Conservation (phyloP, 2,797 vertebrate genomes). For the Phalloptychus januarius region DNA sequence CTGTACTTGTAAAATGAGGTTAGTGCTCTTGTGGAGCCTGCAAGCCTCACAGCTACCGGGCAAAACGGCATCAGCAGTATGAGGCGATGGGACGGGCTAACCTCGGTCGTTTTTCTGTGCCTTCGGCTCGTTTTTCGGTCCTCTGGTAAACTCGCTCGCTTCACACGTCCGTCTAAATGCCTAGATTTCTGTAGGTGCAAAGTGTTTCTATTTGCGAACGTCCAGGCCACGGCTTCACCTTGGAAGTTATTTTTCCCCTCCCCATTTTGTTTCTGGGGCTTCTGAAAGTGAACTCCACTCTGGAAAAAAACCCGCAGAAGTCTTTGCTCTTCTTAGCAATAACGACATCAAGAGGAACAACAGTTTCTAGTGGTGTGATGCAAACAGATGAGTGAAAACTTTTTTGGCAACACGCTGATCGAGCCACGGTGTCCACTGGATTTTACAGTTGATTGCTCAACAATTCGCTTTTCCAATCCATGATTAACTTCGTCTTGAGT, state of each 20-base stretch:
- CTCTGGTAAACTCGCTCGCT: slow-evolving; percentile 13
- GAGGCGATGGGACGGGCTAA: slow-evolving; percentile 61
- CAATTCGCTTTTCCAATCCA: slow-evolving; percentile 32
- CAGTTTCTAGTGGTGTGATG: slow-evolving; percentile 20
- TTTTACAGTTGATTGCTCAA: slow-evolving; percentile 19
- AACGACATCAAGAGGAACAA: slow-evolving; percentile 35
- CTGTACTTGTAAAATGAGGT: slow-evolving; percentile 79
- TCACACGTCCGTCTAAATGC: slow-evolving; percentile 24
- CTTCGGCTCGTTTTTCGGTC: not conserved
- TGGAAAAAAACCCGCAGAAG: slow-evolving; percentile 31
- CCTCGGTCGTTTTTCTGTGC: slow-evolving; percentile 41
- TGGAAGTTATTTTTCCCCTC: slow-evolving; percentile 78
- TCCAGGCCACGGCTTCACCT: slow-evolving; percentile 77
- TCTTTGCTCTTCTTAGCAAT: slow-evolving; percentile 52
- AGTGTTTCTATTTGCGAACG: slow-evolving; percentile 30
- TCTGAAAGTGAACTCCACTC: slow-evolving; percentile 75
- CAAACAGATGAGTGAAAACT: slow-evolving; percentile 23
- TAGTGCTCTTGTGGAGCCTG: slow-evolving; percentile 80
- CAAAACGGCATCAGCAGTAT: slow-evolving; percentile 78
- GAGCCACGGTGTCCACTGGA: not conserved
- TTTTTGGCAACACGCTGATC: slow-evolving; percentile 27
- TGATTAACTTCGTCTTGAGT: slow-evolving; percentile 30
- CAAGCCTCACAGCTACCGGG: slow-evolving; percentile 71
- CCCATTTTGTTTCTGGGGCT: slow-evolving; percentile 73
- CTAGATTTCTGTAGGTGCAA: slow-evolving; percentile 1